These are phyloP conservation scores for Crotophaga sulcirostris DNA, from an alignment of 2,113 vertebrate species.

Conservation along the genomic window DNA sequence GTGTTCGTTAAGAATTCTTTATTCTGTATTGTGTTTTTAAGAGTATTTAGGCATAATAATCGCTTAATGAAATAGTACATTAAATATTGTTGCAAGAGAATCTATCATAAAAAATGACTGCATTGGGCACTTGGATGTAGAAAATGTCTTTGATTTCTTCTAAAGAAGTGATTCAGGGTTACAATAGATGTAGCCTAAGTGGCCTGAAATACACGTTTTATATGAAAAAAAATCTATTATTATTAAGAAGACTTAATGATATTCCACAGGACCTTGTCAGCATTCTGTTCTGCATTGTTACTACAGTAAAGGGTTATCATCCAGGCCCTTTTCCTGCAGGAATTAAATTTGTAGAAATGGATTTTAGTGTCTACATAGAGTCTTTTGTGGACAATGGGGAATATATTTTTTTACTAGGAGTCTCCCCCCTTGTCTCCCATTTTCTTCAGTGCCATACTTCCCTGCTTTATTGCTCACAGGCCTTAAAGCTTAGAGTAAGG, in stretches of 20 bases:
- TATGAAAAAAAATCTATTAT: not conserved
- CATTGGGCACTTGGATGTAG: not conserved
- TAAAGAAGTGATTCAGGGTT: not conserved
- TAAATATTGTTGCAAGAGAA: not conserved
- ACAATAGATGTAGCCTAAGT: not conserved
- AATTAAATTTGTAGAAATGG: not conserved
- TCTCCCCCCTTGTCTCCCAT: not conserved
- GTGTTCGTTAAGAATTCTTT: not conserved
- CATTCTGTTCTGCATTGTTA: constrained; percentile 7
- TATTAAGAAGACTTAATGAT: not conserved
- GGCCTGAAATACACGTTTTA: not conserved
- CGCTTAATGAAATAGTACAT: not conserved
- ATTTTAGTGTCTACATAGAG: not conserved
- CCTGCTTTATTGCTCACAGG: constrained; percentile 11
- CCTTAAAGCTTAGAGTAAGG: not conserved
- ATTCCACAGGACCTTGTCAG: not conserved
- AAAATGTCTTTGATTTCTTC: not conserved
- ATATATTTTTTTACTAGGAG: not conserved
- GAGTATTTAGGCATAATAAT: not conserved
- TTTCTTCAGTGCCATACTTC: not conserved
- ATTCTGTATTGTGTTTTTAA: not conserved
- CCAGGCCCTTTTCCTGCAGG: not conserved
- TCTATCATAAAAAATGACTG: not conserved
- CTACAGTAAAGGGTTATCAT: not conserved
- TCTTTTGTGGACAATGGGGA: not conserved